Evolutionary conservation across 2,888 invertebrate species (phyloP).

Genomic region (Phalangium opilio): DNA sequence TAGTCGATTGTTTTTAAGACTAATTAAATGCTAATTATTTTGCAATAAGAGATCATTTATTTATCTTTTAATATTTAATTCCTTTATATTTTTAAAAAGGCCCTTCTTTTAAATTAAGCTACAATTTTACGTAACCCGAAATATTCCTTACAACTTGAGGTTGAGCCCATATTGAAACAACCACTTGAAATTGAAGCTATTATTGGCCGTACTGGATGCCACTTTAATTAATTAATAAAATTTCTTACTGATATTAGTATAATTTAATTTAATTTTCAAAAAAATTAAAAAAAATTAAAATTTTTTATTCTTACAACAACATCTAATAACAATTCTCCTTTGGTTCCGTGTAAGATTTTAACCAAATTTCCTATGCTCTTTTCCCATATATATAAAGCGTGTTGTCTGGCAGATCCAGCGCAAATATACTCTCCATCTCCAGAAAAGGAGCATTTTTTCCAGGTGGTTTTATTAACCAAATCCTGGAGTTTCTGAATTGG

Average conservation of each 20-base stretch:
- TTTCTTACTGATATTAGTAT: background rate
- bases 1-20: too few species aligned
- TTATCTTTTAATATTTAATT: too few species aligned
- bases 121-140: too few species aligned
- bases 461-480: constrained; percentile 95
- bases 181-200: constrained; percentile 88
- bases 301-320: constrained; percentile 49
- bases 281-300: constrained; percentile 9
- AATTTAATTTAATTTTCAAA: too few species aligned
- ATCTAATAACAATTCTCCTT: constrained; percentile 89
- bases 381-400: constrained; percentile 97
- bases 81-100: too few species aligned
- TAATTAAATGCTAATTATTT: too few species aligned
- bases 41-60: too few species aligned
- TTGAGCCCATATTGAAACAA: constrained; percentile 98
- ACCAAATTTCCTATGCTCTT: constrained; percentile 93
- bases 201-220: constrained; percentile 97
- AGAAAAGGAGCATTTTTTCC: constrained; percentile 99
- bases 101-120: too few species aligned
- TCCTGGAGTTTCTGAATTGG: constrained; percentile 97
- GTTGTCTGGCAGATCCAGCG: constrained; percentile 91
- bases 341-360: constrained; percentile 96
- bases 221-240: constrained; percentile 40
- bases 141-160: constrained; percentile 75
- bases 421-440: constrained; percentile 99